Conservation (phyloP, 2,797 vertebrate species). For the Meda fulgida region DNA sequence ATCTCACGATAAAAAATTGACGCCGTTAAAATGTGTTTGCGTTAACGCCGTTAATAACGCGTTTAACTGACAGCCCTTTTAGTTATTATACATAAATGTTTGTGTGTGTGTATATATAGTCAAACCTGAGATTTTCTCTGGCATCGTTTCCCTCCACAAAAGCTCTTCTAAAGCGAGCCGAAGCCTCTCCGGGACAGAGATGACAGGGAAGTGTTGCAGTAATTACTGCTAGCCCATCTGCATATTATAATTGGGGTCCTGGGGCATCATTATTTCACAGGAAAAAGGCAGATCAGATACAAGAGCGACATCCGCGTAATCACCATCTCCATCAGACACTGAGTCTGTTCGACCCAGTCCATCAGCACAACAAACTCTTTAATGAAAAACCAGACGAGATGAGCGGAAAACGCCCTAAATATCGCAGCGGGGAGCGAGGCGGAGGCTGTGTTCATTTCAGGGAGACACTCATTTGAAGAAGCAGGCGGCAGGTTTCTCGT, state of each 20-base stretch:
- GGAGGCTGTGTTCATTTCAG: conserved; percentile 34
- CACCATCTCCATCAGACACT: conserved; percentile 34
- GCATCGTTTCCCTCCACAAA: background rate
- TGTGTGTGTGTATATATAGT: too few relatives aligned
- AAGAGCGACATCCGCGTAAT: conserved; percentile 18
- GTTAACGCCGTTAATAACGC: too few relatives aligned
- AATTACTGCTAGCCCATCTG: conserved; percentile 49
- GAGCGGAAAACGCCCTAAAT: conserved; percentile 18
- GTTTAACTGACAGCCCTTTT: too few relatives aligned
- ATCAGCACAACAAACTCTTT: conserved; percentile 19
- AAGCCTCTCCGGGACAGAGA: conserved; percentile 31
- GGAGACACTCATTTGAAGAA: conserved; percentile 11
- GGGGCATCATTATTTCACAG: conserved; percentile 59
- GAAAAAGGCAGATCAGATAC: conserved; percentile 51
- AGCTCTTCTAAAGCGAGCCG: background rate
- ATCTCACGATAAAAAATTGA: too few relatives aligned
- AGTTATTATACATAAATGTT: too few relatives aligned
- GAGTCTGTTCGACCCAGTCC: conserved; percentile 27
- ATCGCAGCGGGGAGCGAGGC: conserved; percentile 36
- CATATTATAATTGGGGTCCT: conserved; percentile 56
- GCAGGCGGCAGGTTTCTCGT: conserved; percentile 38
- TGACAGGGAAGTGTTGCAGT: conserved; percentile 29
- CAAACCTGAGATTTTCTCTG: background rate
- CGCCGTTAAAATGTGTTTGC: too few relatives aligned
- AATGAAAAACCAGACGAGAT: conserved; percentile 17